Evolutionary conservation across 2,797 vertebrate species (phyloP), one percentile per base, ranked within the genome.

Genomic region (Centroberyx gerrardi): DNA sequence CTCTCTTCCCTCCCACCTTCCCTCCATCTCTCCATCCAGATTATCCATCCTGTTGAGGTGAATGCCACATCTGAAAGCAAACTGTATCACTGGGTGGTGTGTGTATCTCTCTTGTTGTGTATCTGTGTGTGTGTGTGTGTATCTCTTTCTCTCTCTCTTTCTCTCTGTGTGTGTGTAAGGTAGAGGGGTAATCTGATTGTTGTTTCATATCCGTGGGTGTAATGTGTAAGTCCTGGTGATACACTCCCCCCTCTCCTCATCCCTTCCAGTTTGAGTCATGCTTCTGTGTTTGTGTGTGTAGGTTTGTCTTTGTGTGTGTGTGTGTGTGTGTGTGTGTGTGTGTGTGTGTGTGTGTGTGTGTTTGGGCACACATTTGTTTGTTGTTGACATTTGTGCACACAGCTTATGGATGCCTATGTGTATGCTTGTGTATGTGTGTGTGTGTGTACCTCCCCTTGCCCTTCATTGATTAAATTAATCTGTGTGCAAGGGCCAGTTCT

Each of bases 381-480:
- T 22, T 22, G 22, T 22, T 22, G 22, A 22, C 22, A 22, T 22
- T 22, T 22, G 22, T 1, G 22, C 1, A 22, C 22, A 22, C 22
- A n/a, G 55, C 13, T 31, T 31, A n/a, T 58, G 53, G 22, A 10
- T 54, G 18, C 12, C 5, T 54, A 22, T 54, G 53, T 54, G 53
- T 36, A n/a, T 54, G 27, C 2, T 5, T 38, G 42, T 63, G 38
- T 42, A 8, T 62, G 58, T 49, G 27, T 62, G n/a, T 63, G 40
- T 58, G 42, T 72, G 46, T 56, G 28, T 46, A 12, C 9, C 3
- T 68, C 9, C 48, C 44, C 17, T 22, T 18, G 42, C 29, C 67
- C 88, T 95, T 95, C 94, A 95, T 95, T 96, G 94, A 96, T 96
- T 94, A 95, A 96, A 95, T 93, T 93, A 96, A 95, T 22, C 22